Percentiles rank a stretch among this genome's conserved stretches.
Evolutionary conservation across 1,140 invertebrate species (phyloP).

Genomic region (Hylaeus anthracinus): DNA sequence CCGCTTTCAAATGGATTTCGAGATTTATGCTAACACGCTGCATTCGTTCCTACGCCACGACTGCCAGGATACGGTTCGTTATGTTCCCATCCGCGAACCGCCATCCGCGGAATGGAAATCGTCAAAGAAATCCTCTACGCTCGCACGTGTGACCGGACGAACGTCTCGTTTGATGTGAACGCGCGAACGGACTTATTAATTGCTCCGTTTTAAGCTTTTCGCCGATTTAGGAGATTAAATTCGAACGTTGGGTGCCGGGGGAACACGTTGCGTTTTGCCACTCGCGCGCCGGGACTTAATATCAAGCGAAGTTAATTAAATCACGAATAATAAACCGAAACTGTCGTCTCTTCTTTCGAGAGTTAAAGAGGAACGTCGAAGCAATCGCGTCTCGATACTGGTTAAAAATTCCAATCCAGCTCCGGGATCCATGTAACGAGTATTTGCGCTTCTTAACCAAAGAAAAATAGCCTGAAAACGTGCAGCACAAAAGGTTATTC

Average conservation of each 20-base stretch:
- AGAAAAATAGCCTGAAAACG: neutral
- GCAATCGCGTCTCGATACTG: too few relatives aligned
- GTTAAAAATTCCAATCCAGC: too few relatives aligned
- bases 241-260: too few relatives aligned
- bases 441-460: neutral
- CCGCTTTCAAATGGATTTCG: slow-evolving; percentile 80
- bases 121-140: slow-evolving; percentile 47
- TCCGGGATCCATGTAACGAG: neutral
- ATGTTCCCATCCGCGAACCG: slow-evolving; percentile 37
- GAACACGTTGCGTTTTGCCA: too few relatives aligned
- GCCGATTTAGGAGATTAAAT: neutral
- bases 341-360: too few relatives aligned
- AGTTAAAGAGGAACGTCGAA: too few relatives aligned
- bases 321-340: too few relatives aligned
- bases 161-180: slow-evolving; percentile 40
- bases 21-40: slow-evolving; percentile 81
- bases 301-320: too few relatives aligned
- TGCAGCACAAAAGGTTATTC: slow-evolving; percentile 11
- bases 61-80: slow-evolving; percentile 44
- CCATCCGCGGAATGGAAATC: slow-evolving; percentile 46
- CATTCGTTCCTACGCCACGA: slow-evolving; percentile 72
- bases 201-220: slow-evolving; percentile 19
- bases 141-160: slow-evolving; percentile 18
- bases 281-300: too few relatives aligned
- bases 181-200: slow-evolving; percentile 43